These are phyloP conservation scores for Medauroidea extradentata DNA, from an alignment of 1,140 invertebrate genomes.

Conservation along the genomic window DNA sequence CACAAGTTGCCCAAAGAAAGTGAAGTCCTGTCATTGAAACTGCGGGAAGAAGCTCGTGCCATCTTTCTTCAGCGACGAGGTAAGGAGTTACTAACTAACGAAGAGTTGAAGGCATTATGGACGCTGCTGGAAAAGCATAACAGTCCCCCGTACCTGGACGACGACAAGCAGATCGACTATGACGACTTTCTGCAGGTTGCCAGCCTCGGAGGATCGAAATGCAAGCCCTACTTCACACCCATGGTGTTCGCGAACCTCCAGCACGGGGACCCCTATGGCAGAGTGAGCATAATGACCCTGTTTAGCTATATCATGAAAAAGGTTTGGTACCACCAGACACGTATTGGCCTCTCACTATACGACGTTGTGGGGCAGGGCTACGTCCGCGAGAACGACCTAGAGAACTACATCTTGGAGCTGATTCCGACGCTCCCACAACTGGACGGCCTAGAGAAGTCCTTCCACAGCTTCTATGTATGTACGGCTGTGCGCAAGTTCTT, in stretches of 20 bases:
- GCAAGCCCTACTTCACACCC: constrained; percentile 77
- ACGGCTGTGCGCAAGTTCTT: constrained; percentile 93
- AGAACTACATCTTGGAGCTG: constrained; percentile 91
- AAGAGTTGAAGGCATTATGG: constrained; percentile 84
- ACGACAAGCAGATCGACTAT: constrained; percentile 83
- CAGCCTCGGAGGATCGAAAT: constrained; percentile 63
- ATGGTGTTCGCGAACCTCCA: constrained; percentile 82
- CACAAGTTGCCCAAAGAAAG: constrained; percentile 50
- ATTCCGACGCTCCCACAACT: constrained; percentile 87
- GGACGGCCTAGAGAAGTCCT: constrained; percentile 85
- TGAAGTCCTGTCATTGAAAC: constrained; percentile 69
- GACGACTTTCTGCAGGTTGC: constrained; percentile 75
- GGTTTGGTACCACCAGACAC: constrained; percentile 89
- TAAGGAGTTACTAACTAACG: constrained; percentile 76
- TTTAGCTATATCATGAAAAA: constrained; percentile 96
- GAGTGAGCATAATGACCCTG: constrained; percentile 75
- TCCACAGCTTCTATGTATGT: constrained; percentile 95
- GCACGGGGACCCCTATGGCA: constrained; percentile 74
- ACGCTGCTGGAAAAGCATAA: constrained; percentile 75
- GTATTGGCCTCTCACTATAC: constrained; percentile 88
- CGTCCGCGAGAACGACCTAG: constrained; percentile 87
- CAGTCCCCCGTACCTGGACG: constrained; percentile 59
- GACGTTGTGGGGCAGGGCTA: constrained; percentile 91
- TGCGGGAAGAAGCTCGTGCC: constrained; percentile 82
- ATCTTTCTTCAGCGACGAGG: constrained; percentile 80